phyloP scores from a whole-genome alignment of 2,888 invertebrate genomes.

The Hyposoter didymator region DNA sequence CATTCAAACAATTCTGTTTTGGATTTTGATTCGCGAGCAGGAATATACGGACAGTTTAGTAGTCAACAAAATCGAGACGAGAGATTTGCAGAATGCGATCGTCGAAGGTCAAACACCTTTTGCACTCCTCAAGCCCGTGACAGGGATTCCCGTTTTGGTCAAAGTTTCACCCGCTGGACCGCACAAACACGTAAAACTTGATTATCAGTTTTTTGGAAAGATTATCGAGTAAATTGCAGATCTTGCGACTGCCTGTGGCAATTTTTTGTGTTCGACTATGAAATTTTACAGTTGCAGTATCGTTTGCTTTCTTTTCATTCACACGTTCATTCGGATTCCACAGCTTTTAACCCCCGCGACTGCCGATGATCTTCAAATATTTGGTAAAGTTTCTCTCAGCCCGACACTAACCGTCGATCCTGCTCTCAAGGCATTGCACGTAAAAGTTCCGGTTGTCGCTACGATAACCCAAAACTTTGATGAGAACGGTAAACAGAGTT shows the following conservation, averaged over 20 bases:
- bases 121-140: conserved; percentile 88
- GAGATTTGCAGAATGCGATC: conserved; percentile 89
- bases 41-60: conserved; percentile 86
- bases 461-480: conserved; percentile 86
- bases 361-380: conserved; percentile 88
- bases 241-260: not conserved
- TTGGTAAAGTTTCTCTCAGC: conserved; percentile 86
- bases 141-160: conserved; percentile 89
- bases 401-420: conserved; percentile 75
- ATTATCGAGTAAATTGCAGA: not conserved
- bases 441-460: conserved; percentile 87
- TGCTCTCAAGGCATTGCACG: conserved; percentile 85
- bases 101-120: conserved; percentile 89
- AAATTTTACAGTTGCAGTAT: not conserved
- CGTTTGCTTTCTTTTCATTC: not conserved
- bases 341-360: conserved; percentile 90
- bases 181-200: conserved; percentile 82
- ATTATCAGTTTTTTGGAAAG: conserved; percentile 12
- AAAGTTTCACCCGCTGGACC: conserved; percentile 85
- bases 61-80: conserved; percentile 90
- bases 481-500: conserved; percentile 85
- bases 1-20: not conserved
- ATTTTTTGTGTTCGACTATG: not conserved
- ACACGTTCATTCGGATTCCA: not conserved
- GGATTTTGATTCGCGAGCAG: conserved; percentile 14